Conservation (phyloP, 2,113 vertebrate genomes). For the Crotalus horridus region DNA sequence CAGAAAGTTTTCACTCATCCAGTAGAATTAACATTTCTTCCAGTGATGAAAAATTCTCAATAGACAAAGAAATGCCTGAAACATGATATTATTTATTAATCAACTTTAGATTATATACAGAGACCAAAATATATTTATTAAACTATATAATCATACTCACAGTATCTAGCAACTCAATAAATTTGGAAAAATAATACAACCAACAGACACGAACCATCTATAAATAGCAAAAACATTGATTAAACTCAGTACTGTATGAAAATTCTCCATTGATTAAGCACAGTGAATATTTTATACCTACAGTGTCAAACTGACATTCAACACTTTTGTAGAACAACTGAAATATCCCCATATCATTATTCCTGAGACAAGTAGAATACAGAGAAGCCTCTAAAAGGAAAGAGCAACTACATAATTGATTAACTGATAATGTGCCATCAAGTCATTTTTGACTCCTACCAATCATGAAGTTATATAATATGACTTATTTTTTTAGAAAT, state of each 20-base stretch:
- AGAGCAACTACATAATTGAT: background rate
- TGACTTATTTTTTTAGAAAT: background rate
- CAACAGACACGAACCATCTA: constrained; percentile 93
- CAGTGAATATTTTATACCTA: background rate
- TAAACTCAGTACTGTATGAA: background rate
- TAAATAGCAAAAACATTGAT: constrained; percentile 33
- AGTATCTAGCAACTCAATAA: constrained; percentile 96
- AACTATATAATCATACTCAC: constrained; percentile 74
- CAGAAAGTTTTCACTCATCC: background rate
- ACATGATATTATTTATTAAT: background rate
- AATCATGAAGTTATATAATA: background rate
- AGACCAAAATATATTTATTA: background rate
- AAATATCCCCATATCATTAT: background rate
- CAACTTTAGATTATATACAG: background rate
- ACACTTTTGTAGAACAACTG: background rate
- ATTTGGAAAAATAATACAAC: constrained; percentile 97
- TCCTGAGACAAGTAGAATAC: background rate
- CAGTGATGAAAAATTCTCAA: background rate
- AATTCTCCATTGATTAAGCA: background rate
- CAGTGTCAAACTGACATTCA: background rate
- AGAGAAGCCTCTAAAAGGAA: background rate
- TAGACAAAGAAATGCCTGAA: background rate
- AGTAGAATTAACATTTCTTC: background rate
- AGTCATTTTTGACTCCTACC: background rate
- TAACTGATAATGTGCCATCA: background rate